Percentiles rank a stretch among this genome's conserved stretches.
These are phyloP conservation scores for Ethmia dodecea DNA, from an alignment of 2,888 invertebrate species.

Conservation along the genomic window DNA sequence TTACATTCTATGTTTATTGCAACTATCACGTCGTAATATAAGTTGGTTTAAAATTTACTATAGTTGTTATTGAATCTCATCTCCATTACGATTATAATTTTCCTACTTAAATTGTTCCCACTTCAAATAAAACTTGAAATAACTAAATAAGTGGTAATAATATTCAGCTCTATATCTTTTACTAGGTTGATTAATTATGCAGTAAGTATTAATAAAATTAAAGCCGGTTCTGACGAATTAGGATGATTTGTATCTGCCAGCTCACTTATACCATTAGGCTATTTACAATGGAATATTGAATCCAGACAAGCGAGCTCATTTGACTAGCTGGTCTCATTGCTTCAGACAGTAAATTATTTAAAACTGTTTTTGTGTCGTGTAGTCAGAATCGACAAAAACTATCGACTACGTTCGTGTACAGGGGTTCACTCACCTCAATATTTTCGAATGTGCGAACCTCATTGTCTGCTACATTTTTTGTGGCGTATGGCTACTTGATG, in stretches of 20 bases:
- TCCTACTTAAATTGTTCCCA: no score
- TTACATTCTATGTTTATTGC: slow-evolving; percentile 12
- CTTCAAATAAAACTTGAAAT: no score
- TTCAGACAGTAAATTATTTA: slow-evolving; percentile 44
- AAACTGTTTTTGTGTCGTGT: slow-evolving; percentile 47
- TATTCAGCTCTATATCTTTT: no score
- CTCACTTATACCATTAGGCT: slow-evolving; percentile 23
- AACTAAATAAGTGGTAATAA: no score
- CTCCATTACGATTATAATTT: no score
- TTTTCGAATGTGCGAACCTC: slow-evolving; percentile 69
- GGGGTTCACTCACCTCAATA: slow-evolving; percentile 65
- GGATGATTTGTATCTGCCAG: slow-evolving; percentile 21
- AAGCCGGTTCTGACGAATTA: slow-evolving; percentile 6
- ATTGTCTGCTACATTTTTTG: slow-evolving; percentile 67
- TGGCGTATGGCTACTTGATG: slow-evolving; percentile 58
- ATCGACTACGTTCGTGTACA: slow-evolving; percentile 49
- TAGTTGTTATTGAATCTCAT: no score
- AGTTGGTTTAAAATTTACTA: slow-evolving; percentile 7
- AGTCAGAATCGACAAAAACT: slow-evolving; percentile 58
- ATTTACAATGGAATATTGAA: slow-evolving; percentile 28
- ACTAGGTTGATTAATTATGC: no score
- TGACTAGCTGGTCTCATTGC: slow-evolving; percentile 42
- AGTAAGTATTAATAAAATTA: no score
- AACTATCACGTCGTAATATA: slow-evolving; percentile 9
- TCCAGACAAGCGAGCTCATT: slow-evolving; percentile 22